These are phyloP conservation scores for Etheostoma nigrum DNA, from an alignment of 2,797 vertebrate genomes.

Conservation along the genomic window DNA sequence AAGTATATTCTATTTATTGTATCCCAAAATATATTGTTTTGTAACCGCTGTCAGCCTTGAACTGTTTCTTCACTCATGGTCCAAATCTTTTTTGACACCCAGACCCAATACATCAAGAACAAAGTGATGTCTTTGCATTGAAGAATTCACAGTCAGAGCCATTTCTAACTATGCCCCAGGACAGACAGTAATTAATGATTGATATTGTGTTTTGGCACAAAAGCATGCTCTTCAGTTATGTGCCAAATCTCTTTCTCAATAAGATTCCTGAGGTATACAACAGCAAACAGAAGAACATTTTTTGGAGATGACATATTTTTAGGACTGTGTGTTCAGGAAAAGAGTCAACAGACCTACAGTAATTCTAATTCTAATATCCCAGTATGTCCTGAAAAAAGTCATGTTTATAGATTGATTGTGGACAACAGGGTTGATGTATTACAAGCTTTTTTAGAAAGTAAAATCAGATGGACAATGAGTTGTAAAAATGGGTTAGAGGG, in stretches of 20 bases:
- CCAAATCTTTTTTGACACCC: conserved; percentile 12
- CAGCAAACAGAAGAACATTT: conserved; percentile 37
- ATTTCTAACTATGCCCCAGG: conserved; percentile 33
- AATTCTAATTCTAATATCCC: no score
- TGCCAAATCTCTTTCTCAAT: conserved; percentile 10
- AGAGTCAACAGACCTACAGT: conserved; percentile 13
- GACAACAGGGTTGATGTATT: no score
- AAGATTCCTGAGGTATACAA: conserved; percentile 36
- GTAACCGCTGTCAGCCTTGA: conserved; percentile 31
- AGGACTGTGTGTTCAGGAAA: conserved; percentile 14
- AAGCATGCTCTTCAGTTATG: conserved; percentile 42
- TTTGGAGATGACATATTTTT: conserved; percentile 48
- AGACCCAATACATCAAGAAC: conserved; percentile 37
- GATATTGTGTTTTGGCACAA: conserved; percentile 48
- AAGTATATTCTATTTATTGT: conserved; percentile 6
- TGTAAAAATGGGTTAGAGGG: no score
- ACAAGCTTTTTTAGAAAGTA: no score
- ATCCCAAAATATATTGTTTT: conserved; percentile 19
- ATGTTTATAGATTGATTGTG: no score
- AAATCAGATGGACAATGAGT: no score
- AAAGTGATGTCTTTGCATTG: conserved; percentile 36
- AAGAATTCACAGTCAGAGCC: conserved; percentile 32
- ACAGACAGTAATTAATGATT: conserved; percentile 56
- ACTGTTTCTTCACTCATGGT: conserved; percentile 8
- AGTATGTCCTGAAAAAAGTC: no score